These are phyloP conservation scores for Sceloporus undulatus DNA, from an alignment of 2,113 vertebrate species.

Conservation along the genomic window DNA sequence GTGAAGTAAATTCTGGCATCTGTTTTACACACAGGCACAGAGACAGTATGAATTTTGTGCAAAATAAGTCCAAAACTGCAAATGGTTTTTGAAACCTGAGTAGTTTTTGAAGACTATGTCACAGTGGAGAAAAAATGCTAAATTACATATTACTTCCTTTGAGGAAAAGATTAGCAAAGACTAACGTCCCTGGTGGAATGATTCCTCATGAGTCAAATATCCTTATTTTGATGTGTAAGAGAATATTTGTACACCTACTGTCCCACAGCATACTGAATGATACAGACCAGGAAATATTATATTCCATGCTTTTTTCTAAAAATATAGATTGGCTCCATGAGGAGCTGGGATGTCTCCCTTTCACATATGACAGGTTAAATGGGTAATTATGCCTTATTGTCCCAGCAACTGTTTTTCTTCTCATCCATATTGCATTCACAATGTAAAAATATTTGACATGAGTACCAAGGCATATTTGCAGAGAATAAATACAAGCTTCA, in stretches of 20 bases:
- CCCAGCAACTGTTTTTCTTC: neutral
- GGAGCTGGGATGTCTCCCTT: neutral
- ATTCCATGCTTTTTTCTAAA: too few species aligned
- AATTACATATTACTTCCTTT: neutral
- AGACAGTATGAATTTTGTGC: too few species aligned
- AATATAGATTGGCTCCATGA: neutral
- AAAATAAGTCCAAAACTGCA: too few species aligned
- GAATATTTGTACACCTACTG: too few species aligned
- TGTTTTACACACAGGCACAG: too few species aligned
- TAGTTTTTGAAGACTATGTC: too few species aligned
- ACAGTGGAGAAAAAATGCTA: neutral
- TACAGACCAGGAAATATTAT: neutral
- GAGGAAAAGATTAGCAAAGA: too few species aligned
- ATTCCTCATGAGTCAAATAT: neutral
- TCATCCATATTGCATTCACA: neutral
- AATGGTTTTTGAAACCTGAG: too few species aligned
- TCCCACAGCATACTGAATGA: neutral
- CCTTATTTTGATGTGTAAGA: neutral
- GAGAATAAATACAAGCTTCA: neutral
- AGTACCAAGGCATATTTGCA: neutral
- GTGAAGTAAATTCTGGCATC: too few species aligned
- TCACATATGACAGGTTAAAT: neutral
- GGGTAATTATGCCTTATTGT: conserved; percentile 16
- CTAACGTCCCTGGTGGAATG: neutral
- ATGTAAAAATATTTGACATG: conserved; percentile 3